Conservation (phyloP, 2,888 invertebrate genomes). For the Hyalella azteca region DNA sequence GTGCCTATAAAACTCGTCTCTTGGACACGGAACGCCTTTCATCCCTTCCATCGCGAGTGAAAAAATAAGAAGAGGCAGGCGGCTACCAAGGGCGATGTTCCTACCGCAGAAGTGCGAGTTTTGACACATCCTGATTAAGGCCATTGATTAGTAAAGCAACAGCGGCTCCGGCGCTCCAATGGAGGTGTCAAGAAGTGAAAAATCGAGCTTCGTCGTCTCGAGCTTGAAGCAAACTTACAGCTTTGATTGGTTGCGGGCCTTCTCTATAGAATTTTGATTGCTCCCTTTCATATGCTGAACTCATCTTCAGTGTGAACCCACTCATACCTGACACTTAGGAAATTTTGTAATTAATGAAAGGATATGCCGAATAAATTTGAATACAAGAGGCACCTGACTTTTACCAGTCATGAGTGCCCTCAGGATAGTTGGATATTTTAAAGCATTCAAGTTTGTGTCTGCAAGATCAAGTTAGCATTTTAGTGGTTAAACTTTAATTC, state of each 20-base stretch:
- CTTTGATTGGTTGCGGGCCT: slow-evolving; percentile 18
- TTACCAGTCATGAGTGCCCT: no score
- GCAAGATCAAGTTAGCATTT: no score
- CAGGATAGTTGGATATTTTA: no score
- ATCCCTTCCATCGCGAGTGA: not conserved
- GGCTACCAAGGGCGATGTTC: slow-evolving; percentile 8
- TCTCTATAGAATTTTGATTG: slow-evolving; percentile 28
- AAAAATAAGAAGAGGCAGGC: slow-evolving; percentile 3
- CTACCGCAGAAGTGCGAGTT: slow-evolving; percentile 29
- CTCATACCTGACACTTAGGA: not conserved
- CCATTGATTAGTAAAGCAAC: slow-evolving; percentile 36
- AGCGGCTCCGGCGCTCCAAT: slow-evolving; percentile 12
- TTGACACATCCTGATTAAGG: slow-evolving; percentile 32
- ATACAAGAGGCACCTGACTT: no score
- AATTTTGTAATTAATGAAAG: not conserved
- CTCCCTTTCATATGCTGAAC: slow-evolving; percentile 25
- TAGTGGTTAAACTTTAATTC: no score
- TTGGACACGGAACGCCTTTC: slow-evolving; percentile 19
- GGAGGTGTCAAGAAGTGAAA: slow-evolving; percentile 20
- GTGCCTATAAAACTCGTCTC: not conserved
- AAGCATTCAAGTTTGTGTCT: no score
- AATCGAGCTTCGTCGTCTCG: not conserved
- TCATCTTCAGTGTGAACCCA: not conserved
- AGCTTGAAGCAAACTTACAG: not conserved
- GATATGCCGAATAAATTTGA: no score